These are phyloP conservation scores for Saguinus imperator DNA, from an alignment of 2,113 vertebrate genomes.

Conservation along the genomic window DNA sequence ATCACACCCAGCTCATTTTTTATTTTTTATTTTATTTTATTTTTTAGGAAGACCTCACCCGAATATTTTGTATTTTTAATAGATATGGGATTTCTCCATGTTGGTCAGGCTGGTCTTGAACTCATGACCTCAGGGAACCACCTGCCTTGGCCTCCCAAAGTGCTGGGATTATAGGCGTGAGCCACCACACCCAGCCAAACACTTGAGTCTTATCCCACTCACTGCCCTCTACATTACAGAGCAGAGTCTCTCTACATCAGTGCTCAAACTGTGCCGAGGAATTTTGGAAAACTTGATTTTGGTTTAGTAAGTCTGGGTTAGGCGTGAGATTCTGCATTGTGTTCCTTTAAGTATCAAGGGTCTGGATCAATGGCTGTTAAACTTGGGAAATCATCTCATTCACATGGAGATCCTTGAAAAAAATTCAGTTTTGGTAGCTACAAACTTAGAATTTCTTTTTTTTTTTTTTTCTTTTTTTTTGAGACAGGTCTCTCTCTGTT, in stretches of 20 bases:
- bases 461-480: not conserved
- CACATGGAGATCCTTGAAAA: not conserved
- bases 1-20: too few relatives aligned
- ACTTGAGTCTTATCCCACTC: not conserved
- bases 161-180: too few relatives aligned
- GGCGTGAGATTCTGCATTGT: not conserved
- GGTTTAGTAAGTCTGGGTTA: not conserved
- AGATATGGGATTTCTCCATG: too few relatives aligned
- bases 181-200: not conserved
- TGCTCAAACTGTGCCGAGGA: not conserved
- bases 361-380: not conserved
- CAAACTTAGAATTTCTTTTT: not conserved
- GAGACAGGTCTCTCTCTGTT: not conserved
- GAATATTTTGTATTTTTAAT: too few relatives aligned
- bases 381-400: not conserved
- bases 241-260: not conserved
- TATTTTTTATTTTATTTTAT: too few relatives aligned
- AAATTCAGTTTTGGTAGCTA: not conserved
- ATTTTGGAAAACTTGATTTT: not conserved
- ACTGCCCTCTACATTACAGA: not conserved
- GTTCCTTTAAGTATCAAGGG: not conserved
- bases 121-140: too few relatives aligned
- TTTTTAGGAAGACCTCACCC: too few relatives aligned
- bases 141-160: too few relatives aligned
- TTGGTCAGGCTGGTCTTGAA: too few relatives aligned